Conservation (phyloP, 2,888 invertebrate genomes). For the Teleiodes luculella region DNA sequence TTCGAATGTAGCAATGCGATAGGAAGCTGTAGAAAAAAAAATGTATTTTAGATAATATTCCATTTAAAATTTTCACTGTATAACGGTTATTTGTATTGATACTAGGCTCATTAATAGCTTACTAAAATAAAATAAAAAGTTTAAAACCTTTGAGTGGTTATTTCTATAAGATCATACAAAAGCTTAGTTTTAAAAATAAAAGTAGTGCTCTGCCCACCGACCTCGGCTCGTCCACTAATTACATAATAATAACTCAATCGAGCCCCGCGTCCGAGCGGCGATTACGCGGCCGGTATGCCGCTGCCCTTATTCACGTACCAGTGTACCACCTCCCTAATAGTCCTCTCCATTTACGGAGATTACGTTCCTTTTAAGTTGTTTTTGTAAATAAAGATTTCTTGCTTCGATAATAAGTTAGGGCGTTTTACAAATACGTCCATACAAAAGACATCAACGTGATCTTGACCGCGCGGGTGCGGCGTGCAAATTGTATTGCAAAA, state of each 20-base stretch:
- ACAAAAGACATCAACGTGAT: constrained; percentile 14
- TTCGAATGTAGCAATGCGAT: too few species aligned
- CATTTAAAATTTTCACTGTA: too few species aligned
- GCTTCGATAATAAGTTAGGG: not conserved
- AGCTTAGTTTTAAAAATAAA: too few species aligned
- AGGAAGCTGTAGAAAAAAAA: too few species aligned
- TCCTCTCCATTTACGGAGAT: constrained; percentile 12
- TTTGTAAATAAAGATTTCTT: not conserved
- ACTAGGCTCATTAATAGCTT: too few species aligned
- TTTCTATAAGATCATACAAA: too few species aligned
- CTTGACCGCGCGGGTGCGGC: not conserved
- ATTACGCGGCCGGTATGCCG: constrained; percentile 32
- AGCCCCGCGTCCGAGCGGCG: constrained; percentile 44
- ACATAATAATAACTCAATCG: constrained; percentile 74
- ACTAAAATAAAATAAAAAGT: too few species aligned
- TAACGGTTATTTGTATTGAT: too few species aligned
- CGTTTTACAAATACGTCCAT: not conserved
- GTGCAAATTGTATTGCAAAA: not conserved
- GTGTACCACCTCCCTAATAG: constrained; percentile 11
- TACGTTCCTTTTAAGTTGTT: not conserved
- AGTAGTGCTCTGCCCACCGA: not conserved
- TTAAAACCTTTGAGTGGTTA: too few species aligned
- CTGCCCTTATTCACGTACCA: constrained; percentile 8
- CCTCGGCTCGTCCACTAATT: constrained; percentile 51
- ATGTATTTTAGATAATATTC: too few species aligned